Evolutionary conservation across 1,140 invertebrate species (phyloP).

Genomic region (Nasonia giraulti): DNA sequence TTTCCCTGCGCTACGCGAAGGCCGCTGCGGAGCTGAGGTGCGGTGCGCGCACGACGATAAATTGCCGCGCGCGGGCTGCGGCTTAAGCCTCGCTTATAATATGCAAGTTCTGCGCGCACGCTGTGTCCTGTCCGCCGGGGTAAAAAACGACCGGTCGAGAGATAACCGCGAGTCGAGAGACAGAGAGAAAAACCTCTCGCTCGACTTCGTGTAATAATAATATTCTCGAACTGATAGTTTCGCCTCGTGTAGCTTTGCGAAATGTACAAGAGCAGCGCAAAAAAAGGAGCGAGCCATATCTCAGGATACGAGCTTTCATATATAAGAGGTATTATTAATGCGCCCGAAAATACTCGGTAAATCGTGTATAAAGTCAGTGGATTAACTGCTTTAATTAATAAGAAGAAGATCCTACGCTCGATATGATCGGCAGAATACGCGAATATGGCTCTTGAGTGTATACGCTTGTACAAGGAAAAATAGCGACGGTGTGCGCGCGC

Average conservation of each 20-base stretch:
- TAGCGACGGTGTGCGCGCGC: background rate
- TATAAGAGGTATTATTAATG: background rate
- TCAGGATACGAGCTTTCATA: background rate
- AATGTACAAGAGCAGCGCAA: background rate
- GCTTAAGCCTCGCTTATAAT: constrained; percentile 28
- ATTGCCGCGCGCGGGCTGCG: constrained; percentile 5
- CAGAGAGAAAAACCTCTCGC: background rate
- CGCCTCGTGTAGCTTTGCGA: background rate
- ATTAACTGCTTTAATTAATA: constrained; percentile 47
- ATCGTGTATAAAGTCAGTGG: constrained; percentile 32
- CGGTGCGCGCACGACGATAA: constrained; percentile 22
- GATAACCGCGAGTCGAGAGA: constrained; percentile 33
- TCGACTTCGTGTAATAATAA: constrained; percentile 1
- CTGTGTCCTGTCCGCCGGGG: background rate
- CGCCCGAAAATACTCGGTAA: constrained; percentile 14
- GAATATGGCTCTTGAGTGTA: background rate
- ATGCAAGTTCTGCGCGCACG: background rate
- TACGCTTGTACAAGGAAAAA: constrained; percentile 1
- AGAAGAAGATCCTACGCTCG: constrained; percentile 17
- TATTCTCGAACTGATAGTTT: constrained; percentile 32
- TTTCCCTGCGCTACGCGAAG: constrained; percentile 11
- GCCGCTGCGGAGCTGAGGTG: background rate
- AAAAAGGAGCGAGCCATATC: background rate
- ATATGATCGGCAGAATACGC: background rate
- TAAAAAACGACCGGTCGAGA: constrained; percentile 17